These are phyloP conservation scores for Pygoscelis adeliae DNA, from an alignment of 2,113 vertebrate genomes.

Conservation along the genomic window DNA sequence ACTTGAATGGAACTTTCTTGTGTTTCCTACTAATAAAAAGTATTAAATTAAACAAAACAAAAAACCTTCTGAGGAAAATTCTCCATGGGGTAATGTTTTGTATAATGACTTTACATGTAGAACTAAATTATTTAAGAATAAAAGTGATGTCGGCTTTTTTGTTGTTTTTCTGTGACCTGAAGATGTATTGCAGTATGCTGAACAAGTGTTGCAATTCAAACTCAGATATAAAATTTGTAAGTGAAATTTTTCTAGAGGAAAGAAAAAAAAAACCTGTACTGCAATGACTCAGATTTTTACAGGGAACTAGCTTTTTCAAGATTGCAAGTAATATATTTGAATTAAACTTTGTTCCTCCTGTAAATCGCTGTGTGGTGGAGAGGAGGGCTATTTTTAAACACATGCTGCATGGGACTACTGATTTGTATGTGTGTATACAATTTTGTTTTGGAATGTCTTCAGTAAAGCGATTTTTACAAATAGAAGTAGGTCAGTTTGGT, in stretches of 20 bases:
- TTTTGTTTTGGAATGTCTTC: neutral
- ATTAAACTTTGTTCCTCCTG: slow-evolving; percentile 6
- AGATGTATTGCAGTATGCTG: neutral
- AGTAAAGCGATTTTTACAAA: neutral
- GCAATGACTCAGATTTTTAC: neutral
- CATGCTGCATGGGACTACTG: neutral
- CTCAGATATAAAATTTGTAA: neutral
- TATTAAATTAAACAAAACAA: neutral
- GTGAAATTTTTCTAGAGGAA: neutral
- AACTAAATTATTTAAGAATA: neutral
- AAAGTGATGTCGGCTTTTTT: neutral
- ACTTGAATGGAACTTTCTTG: neutral
- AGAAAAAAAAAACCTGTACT: neutral
- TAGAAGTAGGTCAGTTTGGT: neutral
- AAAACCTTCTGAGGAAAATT: neutral
- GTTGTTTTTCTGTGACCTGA: neutral
- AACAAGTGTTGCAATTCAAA: neutral
- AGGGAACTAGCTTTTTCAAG: neutral
- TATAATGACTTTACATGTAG: neutral
- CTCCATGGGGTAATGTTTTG: neutral
- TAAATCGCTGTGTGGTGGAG: neutral
- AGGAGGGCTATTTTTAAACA: neutral
- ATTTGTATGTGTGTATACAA: neutral
- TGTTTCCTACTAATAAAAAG: neutral
- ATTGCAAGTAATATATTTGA: neutral